Base-by-base conservation (phyloP, 2,113 vertebrate species). In the Nyctibius bracteatus region DNA sequence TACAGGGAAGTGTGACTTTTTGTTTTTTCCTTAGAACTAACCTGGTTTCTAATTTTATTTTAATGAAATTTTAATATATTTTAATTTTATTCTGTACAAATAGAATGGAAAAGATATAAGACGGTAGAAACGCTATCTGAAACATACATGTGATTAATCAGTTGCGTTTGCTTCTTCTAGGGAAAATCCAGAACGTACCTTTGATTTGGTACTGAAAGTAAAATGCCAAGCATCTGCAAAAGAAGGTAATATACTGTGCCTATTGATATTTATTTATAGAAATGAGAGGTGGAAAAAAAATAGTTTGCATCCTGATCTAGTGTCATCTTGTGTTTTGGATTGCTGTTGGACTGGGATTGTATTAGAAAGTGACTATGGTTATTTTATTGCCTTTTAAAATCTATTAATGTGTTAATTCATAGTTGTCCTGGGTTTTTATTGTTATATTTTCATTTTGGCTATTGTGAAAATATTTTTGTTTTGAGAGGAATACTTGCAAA, bases 151-250 rank as follows among this genome's bases (percentile, higher is more conserved):
- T 74, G 24, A 47, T 74, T 96, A 90, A 91, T 72, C 16, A 62
- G 28, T 93, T 92, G 39, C 95, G 31, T 95, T 94, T 96, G 25
- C 78, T 88, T 88, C 12, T 96, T 97, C 81, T 95, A 99, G 99
- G 98, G 99, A 99, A 98, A 99, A 99, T 96, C 99, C 99, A 94
- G 98, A 99, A 82, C 98, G 99, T 97, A 99, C 99, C 24, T 99
- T 99, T 98, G 99, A 99, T 97, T 98, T 99, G 98, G 98, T 99
- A 61, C 88, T 99, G 93, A 99, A 99, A 97, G 99, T 99, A 98
- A 98, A 98, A 75, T 99, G 99, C 90, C 99, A 99, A 51, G 54
- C 98, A 57, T 98, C 99, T 85, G 99, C 99, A 98, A 98, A 99
- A 47, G 99, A 99, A 98, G 99, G 99, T 99, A 99, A 97, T 46